These are phyloP conservation scores for Myotis yumanensis DNA, from an alignment of 2,113 vertebrate species.

Conservation along the genomic window DNA sequence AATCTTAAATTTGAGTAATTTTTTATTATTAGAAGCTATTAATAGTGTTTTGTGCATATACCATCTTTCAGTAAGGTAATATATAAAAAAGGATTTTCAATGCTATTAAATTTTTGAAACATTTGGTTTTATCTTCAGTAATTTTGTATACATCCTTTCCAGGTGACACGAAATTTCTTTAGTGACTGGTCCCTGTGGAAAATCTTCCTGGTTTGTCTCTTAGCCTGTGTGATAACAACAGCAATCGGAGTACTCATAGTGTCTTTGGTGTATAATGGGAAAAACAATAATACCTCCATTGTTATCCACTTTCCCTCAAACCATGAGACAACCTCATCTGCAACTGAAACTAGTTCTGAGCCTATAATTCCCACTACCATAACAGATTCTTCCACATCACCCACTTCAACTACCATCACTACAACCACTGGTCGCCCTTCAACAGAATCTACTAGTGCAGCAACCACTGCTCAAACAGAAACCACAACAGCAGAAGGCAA, in stretches of 20 bases:
- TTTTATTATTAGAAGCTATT: neutral
- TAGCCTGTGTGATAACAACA: conserved; percentile 78
- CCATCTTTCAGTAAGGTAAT: neutral
- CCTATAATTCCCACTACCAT: neutral
- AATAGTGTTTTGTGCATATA: neutral
- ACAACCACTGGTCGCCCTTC: neutral
- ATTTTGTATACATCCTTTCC: conserved; percentile 45
- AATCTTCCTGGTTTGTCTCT: conserved; percentile 79
- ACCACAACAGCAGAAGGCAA: neutral
- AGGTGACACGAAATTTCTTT: conserved; percentile 38
- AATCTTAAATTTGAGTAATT: neutral
- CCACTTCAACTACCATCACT: neutral
- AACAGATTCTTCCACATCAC: neutral
- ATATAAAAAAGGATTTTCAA: neutral
- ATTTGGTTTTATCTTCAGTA: conserved; percentile 29
- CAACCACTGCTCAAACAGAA: neutral
- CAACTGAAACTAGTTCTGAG: neutral
- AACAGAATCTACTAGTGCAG: neutral
- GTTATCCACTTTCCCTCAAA: neutral
- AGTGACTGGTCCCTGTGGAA: conserved; percentile 74
- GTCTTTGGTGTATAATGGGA: conserved; percentile 56
- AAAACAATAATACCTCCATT: neutral
- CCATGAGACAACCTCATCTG: neutral
- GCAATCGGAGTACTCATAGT: conserved; percentile 74
- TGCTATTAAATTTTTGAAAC: neutral